Base-by-base conservation (phyloP, 2,888 invertebrate genomes). In the Spodoptera littoralis region DNA sequence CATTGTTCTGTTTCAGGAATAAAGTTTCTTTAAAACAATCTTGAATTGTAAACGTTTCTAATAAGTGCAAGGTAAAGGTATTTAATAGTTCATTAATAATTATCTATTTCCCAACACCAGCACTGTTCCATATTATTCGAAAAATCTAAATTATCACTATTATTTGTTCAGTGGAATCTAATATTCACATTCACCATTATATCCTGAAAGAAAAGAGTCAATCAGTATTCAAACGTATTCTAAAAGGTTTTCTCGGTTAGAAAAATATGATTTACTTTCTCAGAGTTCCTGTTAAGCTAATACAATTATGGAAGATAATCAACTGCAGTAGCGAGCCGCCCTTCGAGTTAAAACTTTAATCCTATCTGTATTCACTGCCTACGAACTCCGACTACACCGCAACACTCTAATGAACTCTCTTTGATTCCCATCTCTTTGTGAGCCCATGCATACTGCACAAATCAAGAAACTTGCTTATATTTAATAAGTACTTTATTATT, bases 371-470 rank as follows among this genome's bases (percentile, higher is more conserved):
- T 84, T 81, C 80, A 76, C 75, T 79, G 77, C 67, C 61, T 60
- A 61, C 63, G 60, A 78, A 75, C 75, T 77, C 56, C 60, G 60
- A 76, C 75, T 76, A 71, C 71, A 81, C 80, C 76, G 73, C 76
- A 79, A 72, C 79, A 80, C 73, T 73, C 80, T 85, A 85, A 84
- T 82, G 79, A 86, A 83, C 83, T 80, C 80, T 76, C 83, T 83
- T 81, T 85, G 84, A 82, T 84, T 83, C 77, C 78, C 75, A 81
- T 81, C 75, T 79, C 77, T 82, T 77, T 82, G 77, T 76, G 54
- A 74, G 65, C 60, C 60, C 44, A 56, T 59, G 51, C 48, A 56
- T 44, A 36, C 53, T 59, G 51, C 48, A 56, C 46, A 24, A 56
- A 52, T 55, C 30, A 11, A 41, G 24, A 59, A 18, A 27, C 45